These are phyloP conservation scores for Candidula unifasciata DNA, from an alignment of 2,888 invertebrate species.

Conservation along the genomic window DNA sequence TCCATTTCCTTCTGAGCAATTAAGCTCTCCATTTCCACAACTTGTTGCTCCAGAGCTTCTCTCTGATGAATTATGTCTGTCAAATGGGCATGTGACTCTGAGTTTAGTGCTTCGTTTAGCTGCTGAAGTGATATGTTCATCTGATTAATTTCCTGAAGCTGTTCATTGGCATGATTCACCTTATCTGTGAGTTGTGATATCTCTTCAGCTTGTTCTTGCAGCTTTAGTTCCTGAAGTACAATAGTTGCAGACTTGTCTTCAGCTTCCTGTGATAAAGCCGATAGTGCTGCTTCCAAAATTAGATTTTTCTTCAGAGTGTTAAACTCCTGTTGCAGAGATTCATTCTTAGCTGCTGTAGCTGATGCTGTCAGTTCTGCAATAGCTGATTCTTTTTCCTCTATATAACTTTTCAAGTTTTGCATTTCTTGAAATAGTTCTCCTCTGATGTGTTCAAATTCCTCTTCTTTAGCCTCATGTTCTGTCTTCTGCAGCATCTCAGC, in stretches of 20 bases:
- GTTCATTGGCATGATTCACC: background rate
- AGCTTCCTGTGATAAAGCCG: constrained; percentile 1
- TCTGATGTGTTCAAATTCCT: constrained; percentile 16
- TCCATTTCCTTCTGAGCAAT: constrained; percentile 15
- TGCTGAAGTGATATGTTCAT: constrained; percentile 5
- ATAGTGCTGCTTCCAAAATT: constrained; percentile 2
- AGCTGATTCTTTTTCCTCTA: constrained; percentile 20
- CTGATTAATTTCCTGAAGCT: background rate
- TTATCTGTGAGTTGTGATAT: constrained; percentile 15
- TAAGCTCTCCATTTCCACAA: constrained; percentile 7
- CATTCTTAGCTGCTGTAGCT: background rate
- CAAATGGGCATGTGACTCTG: background rate
- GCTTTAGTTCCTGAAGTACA: constrained; percentile 24
- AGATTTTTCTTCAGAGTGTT: constrained; percentile 4
- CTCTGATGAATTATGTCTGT: constrained; percentile 8
- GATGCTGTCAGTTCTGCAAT: background rate
- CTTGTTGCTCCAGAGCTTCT: constrained; percentile 21
- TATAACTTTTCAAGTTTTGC: background rate
- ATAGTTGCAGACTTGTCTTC: constrained; percentile 15
- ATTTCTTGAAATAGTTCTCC: constrained; percentile 26
- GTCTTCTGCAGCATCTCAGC: constrained; percentile 9
- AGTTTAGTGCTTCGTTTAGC: background rate
- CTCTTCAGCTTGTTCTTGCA: constrained; percentile 13
- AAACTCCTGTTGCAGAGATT: background rate
- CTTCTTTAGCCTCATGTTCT: constrained; percentile 3